Percentiles rank a stretch among this genome's conserved stretches.
Evolutionary conservation across 2,888 invertebrate species (phyloP).

Genomic region (Tolmerus cingulatus): DNA sequence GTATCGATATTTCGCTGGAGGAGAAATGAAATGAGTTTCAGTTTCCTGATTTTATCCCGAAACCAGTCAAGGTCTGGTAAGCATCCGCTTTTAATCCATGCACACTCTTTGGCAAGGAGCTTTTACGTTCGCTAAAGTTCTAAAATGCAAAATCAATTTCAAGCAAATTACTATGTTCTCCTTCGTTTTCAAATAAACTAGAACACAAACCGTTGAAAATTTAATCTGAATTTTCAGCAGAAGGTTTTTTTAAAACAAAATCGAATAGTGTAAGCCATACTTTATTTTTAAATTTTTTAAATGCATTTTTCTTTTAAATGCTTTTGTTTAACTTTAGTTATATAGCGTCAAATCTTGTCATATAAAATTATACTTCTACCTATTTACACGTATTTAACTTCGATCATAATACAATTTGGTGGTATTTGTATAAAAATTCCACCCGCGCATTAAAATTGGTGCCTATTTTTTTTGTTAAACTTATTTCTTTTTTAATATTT

Average conservation of each 20-base stretch:
- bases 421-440: too few species aligned
- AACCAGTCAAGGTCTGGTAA: not conserved
- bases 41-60: not conserved
- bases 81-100: not conserved
- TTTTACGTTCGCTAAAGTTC: not conserved
- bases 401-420: too few species aligned
- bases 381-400: too few species aligned
- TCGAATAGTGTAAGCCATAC: not conserved
- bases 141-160: not conserved
- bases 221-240: not conserved
- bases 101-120: not conserved
- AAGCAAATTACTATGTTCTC: not conserved
- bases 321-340: too few species aligned
- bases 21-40: not conserved
- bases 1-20: not conserved
- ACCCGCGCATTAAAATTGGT: too few species aligned
- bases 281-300: not conserved
- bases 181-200: not conserved
- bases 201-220: not conserved
- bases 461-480: too few species aligned
- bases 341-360: too few species aligned
- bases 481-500: too few species aligned
- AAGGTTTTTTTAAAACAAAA: not conserved
- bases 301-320: too few species aligned
- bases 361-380: too few species aligned